These are phyloP conservation scores for Xiphophorus hellerii DNA, from an alignment of 2,113 vertebrate species.

Conservation along the genomic window DNA sequence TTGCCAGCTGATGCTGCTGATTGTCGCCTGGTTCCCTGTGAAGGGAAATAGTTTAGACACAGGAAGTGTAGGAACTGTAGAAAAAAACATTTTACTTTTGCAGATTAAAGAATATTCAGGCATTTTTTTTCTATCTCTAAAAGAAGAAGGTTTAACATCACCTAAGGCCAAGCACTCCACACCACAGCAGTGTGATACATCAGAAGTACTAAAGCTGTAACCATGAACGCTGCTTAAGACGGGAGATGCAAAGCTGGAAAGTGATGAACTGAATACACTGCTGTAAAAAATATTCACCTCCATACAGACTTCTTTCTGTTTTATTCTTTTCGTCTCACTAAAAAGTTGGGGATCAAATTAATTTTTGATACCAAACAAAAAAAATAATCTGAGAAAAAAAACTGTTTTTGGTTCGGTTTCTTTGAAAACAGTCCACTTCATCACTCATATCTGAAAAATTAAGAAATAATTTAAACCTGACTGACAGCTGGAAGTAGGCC, in stretches of 20 bases:
- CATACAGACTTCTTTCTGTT: too few species aligned
- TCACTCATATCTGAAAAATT: too few species aligned
- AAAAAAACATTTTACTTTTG: not conserved
- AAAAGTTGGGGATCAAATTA: too few species aligned
- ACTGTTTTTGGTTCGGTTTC: too few species aligned
- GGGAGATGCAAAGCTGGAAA: conserved; percentile 25
- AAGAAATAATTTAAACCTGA: too few species aligned
- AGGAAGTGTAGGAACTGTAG: not conserved
- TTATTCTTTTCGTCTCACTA: too few species aligned
- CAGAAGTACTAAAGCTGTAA: too few species aligned
- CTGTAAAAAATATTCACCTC: not conserved
- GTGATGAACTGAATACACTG: conserved; percentile 7
- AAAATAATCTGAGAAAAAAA: too few species aligned
- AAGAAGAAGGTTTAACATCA: conserved; percentile 5
- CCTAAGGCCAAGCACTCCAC: not conserved
- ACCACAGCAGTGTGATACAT: not conserved
- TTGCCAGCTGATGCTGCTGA: conserved; percentile 82
- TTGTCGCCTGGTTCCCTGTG: conserved; percentile 83
- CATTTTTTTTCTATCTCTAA: not conserved
- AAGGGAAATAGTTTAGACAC: not conserved
- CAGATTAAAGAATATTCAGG: not conserved
- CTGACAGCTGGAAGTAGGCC: too few species aligned
- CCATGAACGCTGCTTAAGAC: not conserved
- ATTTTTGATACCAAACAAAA: too few species aligned
- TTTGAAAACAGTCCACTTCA: too few species aligned